A percentile compares a stretch with the other conserved stretches of the same genome.
Conservation (phyloP, 2,113 vertebrate genomes). For the Prinia subflava region DNA sequence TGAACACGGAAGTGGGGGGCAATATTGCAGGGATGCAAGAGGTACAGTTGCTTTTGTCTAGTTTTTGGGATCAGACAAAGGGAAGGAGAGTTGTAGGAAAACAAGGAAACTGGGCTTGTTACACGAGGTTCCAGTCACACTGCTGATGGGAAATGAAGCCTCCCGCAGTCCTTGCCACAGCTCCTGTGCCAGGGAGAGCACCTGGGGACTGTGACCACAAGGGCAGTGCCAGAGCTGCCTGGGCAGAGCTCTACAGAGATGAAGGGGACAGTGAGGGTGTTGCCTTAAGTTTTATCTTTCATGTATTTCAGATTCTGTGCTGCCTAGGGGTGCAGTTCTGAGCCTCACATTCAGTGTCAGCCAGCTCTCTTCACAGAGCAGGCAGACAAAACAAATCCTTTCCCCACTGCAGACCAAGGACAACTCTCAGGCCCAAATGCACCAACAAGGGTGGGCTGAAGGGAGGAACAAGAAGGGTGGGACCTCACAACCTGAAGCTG, state of each 20-base stretch:
- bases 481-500: not conserved
- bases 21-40: not conserved
- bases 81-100: not conserved
- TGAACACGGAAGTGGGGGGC: fast-evolving
- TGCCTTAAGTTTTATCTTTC: not conserved
- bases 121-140: fast-evolving
- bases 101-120: fast-evolving
- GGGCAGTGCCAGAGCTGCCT: not conserved
- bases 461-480: too few species aligned
- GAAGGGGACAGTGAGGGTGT: not conserved
- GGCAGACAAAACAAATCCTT: too few species aligned
- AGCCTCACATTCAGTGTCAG: not conserved
- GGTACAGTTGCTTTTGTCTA: too few species aligned
- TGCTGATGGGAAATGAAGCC: too few species aligned
- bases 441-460: too few species aligned
- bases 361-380: too few species aligned
- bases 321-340: not conserved
- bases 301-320: not conserved
- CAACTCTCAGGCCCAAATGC: too few species aligned
- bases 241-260: not conserved
- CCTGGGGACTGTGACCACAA: fast-evolving
- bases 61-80: not conserved
- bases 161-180: not conserved
- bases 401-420: too few species aligned
- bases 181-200: not conserved